Evolutionary conservation across 2,888 invertebrate genomes (phyloP), one percentile per base, ranked within the genome.

Genomic region (Sinelater perroti): DNA sequence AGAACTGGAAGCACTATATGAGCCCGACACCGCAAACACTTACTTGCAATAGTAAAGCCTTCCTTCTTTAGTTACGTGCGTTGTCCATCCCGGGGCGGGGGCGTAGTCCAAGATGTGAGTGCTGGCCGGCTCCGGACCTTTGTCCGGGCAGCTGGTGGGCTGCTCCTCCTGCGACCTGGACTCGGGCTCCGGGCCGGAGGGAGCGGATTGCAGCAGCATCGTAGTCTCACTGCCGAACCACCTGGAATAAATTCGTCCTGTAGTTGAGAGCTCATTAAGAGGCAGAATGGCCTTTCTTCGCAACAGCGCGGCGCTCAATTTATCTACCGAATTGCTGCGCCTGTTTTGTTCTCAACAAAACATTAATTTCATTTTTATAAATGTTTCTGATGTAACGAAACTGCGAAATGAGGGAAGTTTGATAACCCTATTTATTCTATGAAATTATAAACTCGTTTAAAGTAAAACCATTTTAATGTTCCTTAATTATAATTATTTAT

Each of bases 41-140:
- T 80, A 94, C 94, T 95, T 93, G 89, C 93, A 93, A 82, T 91
- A 95, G 79, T 93, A 94, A 60, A 91, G 85, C 68, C 93, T 83
- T 61, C 92, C 91, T 74, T 90, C 90, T 69, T 87, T 86, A 73
- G 87, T 87, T 59, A 85, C 83, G 76, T 91, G 90, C n/a, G 87
- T 88, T 10, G 88, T 90, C 90, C 90, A 91, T 56, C 90, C 90
- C 1, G 78, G 76, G 7, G 75, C 78, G 16, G 76, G 83, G 31
- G 82, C 83, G 61, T 76, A 76, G 65, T 80, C 76, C 58, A 82
- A 78, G 70, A 83, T 73, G 64, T 77, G 76, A 20, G 72, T 71
- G 47, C 68, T 56, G 1, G 57, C 57, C 26, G 54, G 21, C 35
- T 61, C 61, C 8, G 38, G n/a, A 20, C 33, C 14, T 33, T 57